phyloP scores from a whole-genome alignment of 1,140 invertebrate species.

The Drosophila pseudoananassae region DNA sequence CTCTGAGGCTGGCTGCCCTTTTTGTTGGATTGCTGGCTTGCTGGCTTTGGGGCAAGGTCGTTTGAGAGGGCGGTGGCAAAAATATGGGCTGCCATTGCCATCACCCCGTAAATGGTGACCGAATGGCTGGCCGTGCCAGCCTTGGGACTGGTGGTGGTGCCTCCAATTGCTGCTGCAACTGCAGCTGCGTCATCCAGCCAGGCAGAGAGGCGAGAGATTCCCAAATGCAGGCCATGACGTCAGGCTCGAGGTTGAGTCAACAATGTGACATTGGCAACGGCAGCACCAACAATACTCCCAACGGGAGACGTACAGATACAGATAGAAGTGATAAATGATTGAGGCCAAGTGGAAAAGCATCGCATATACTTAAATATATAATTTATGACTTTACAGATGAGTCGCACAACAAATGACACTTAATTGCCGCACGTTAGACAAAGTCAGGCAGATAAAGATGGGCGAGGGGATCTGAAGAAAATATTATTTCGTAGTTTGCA shows the following conservation, averaged over 20 bases:
- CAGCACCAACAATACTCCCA: slow-evolving; percentile 26
- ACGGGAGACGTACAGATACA: slow-evolving; percentile 18
- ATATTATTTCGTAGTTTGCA: not conserved
- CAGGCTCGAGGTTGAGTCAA: slow-evolving; percentile 20
- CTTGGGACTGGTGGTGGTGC: slow-evolving; percentile 50
- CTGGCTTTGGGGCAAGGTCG: slow-evolving; percentile 55
- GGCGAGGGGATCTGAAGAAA: not conserved
- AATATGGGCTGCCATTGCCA: slow-evolving; percentile 14
- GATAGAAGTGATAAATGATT: slow-evolving; percentile 58
- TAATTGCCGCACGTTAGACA: slow-evolving; percentile 39
- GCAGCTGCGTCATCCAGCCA: slow-evolving; percentile 50
- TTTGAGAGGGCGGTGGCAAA: slow-evolving; percentile 15
- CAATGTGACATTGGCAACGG: slow-evolving; percentile 12
- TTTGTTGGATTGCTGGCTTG: not conserved
- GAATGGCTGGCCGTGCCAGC: slow-evolving; percentile 45
- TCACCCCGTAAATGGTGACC: slow-evolving; percentile 45
- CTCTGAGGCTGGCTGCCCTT: not conserved
- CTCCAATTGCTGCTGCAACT: slow-evolving; percentile 24
- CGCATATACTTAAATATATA: slow-evolving; percentile 21
- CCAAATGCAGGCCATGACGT: slow-evolving; percentile 52
- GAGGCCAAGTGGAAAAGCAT: slow-evolving; percentile 36
- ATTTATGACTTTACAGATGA: slow-evolving; percentile 52
- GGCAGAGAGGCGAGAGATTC: slow-evolving; percentile 18
- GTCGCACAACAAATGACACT: slow-evolving; percentile 47
- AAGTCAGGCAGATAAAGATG: not conserved